These are phyloP conservation scores for Coenobita brevimanus DNA, from an alignment of 1,140 invertebrate genomes.

Conservation along the genomic window DNA sequence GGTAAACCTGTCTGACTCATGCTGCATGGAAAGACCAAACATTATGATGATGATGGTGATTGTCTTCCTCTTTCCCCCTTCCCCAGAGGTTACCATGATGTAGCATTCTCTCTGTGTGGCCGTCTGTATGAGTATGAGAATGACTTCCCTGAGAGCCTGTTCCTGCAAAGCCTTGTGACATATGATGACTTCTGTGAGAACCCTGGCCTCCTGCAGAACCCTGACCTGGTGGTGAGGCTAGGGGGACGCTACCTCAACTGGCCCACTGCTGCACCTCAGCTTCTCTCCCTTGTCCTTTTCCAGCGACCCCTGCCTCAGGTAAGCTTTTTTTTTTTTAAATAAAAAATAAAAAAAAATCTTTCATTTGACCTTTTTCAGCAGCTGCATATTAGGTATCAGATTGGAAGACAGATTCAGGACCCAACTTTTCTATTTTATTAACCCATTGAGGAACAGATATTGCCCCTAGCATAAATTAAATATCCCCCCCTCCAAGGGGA, in stretches of 20 bases:
- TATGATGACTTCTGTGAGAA: conserved; percentile 88
- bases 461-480: too few relatives aligned
- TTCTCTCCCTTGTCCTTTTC: conserved; percentile 88
- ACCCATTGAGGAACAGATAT: too few relatives aligned
- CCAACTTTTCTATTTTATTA: too few relatives aligned
- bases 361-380: too few relatives aligned
- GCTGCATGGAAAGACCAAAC: too few relatives aligned
- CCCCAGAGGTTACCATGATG: conserved; percentile 77
- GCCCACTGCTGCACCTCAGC: conserved; percentile 88
- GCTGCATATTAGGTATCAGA: too few relatives aligned
- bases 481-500: too few relatives aligned
- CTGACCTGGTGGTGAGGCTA: conserved; percentile 90
- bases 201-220: conserved; percentile 85
- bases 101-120: conserved; percentile 88
- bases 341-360: too few relatives aligned
- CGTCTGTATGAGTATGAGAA: conserved; percentile 78
- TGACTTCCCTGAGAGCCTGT: conserved; percentile 78
- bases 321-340: conserved; percentile 21
- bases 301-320: conserved; percentile 83
- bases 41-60: too few relatives aligned
- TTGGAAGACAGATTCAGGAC: too few relatives aligned
- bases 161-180: conserved; percentile 83
- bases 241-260: conserved; percentile 92
- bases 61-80: too few relatives aligned
- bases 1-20: too few relatives aligned